phyloP scores from a whole-genome alignment of 2,888 invertebrate species.

The Linnaemya tessellans region DNA sequence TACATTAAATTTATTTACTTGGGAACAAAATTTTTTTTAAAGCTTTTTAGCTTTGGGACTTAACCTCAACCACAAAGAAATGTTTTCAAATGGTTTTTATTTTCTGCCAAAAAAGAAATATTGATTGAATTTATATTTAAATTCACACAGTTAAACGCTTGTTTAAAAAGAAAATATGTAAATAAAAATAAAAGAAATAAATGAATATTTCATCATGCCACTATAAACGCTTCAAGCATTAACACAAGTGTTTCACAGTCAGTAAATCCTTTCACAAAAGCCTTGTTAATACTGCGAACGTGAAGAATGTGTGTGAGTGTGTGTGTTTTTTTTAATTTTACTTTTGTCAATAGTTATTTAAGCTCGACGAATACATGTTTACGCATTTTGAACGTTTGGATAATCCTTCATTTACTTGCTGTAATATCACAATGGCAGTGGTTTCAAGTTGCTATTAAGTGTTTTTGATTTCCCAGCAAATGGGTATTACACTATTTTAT shows the following conservation, averaged over 20 bases:
- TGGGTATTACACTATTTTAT: too few species aligned
- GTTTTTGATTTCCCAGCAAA: too few species aligned
- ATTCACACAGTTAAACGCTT: not conserved
- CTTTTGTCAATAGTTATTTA: conserved; percentile 37
- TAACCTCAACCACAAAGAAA: not conserved
- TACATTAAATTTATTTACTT: not conserved
- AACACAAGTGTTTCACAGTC: conserved; percentile 18
- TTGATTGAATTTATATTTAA: conserved; percentile 41
- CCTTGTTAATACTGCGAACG: conserved; percentile 7
- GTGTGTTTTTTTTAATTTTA: conserved; percentile 14
- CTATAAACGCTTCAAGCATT: conserved; percentile 13
- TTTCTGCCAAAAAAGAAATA: conserved; percentile 3
- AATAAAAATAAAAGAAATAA: not conserved
- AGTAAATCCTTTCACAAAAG: conserved; percentile 35
- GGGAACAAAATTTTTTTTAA: not conserved
- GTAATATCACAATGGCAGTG: not conserved
- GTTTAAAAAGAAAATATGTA: not conserved
- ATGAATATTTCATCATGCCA: conserved; percentile 12
- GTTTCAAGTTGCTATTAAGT: not conserved
- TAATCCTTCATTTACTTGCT: not conserved
- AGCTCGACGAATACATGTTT: conserved; percentile 28
- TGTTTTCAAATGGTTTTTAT: not conserved
- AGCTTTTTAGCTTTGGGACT: not conserved
- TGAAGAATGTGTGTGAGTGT: too few species aligned
- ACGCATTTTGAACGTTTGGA: conserved; percentile 11